These are phyloP conservation scores for Chouioia cunea DNA, from an alignment of 2,888 invertebrate species.

Conservation along the genomic window DNA sequence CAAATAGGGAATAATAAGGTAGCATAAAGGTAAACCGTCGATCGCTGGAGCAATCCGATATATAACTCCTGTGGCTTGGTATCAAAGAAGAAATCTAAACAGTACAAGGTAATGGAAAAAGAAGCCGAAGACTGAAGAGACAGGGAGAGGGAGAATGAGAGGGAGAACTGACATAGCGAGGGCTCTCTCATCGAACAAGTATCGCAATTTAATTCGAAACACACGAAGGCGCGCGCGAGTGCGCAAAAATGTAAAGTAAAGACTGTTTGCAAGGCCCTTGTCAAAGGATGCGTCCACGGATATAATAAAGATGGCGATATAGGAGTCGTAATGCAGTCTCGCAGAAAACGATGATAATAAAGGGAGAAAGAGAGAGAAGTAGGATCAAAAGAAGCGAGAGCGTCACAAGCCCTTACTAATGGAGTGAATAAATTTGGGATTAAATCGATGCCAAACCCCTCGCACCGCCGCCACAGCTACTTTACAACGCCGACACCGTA, in stretches of 20 bases:
- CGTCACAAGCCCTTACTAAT: conserved; percentile 68
- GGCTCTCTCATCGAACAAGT: conserved; percentile 17
- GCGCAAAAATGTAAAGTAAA: conserved; percentile 36
- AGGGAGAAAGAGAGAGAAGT: conserved; percentile 21
- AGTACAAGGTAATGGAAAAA: conserved; percentile 21
- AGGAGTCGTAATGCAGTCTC: conserved; percentile 67
- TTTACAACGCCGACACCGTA: conserved; percentile 57
- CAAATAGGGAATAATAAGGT: conserved; percentile 32
- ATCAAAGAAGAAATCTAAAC: conserved; percentile 44
- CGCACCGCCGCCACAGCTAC: conserved; percentile 54
- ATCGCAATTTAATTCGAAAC: conserved; percentile 39
- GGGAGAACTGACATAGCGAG: not conserved
- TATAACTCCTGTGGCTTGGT: conserved; percentile 16
- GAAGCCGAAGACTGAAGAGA: conserved; percentile 9
- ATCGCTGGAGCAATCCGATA: conserved; percentile 22
- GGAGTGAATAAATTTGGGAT: conserved; percentile 69
- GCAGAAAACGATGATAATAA: conserved; percentile 43
- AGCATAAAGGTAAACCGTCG: conserved; percentile 1
- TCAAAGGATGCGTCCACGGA: conserved; percentile 54
- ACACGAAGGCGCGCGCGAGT: conserved; percentile 12
- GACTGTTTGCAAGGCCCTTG: conserved; percentile 34
- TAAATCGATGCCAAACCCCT: conserved; percentile 63
- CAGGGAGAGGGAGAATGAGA: too few relatives aligned
- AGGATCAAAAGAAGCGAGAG: conserved; percentile 34
- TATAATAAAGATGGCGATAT: conserved; percentile 68